Evolutionary conservation across 2,888 invertebrate genomes (phyloP).

Genomic region (Epiperipatus broadwayi): DNA sequence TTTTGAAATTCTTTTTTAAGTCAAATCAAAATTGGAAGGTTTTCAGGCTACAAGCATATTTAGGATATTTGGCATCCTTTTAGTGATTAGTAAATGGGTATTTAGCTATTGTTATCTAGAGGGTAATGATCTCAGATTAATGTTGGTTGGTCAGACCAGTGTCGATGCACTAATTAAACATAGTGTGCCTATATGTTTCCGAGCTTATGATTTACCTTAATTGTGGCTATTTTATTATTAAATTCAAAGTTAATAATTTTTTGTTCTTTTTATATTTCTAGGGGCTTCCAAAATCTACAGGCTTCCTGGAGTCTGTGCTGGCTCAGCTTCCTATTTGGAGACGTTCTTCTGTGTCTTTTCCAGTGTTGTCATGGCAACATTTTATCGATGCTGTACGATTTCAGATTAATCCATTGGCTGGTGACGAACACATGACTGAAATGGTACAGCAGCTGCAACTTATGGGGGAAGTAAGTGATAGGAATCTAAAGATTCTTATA

Average conservation of each 20-base stretch:
- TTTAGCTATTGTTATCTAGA: no score
- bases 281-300: conserved; percentile 36
- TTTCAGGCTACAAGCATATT: no score
- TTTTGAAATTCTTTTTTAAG: no score
- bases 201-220: no score
- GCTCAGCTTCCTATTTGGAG: conserved; percentile 35
- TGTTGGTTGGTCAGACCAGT: no score
- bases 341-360: conserved; percentile 37
- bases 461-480: conserved; percentile 43
- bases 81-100: no score
- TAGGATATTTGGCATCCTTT: no score
- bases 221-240: no score
- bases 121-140: no score
- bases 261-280: conserved; percentile 20
- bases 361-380: conserved; percentile 39
- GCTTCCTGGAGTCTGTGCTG: conserved; percentile 39
- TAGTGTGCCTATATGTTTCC: no score
- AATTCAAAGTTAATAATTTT: neutral
- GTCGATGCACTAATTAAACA: no score
- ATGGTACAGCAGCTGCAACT: conserved; percentile 42
- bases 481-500: neutral
- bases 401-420: conserved; percentile 43
- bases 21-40: no score
- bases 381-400: conserved; percentile 38
- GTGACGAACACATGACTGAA: conserved; percentile 42